Evolutionary conservation across 2,797 vertebrate genomes (phyloP), one percentile per base, ranked within the genome.

Genomic region (Acipenser ruthenus): DNA sequence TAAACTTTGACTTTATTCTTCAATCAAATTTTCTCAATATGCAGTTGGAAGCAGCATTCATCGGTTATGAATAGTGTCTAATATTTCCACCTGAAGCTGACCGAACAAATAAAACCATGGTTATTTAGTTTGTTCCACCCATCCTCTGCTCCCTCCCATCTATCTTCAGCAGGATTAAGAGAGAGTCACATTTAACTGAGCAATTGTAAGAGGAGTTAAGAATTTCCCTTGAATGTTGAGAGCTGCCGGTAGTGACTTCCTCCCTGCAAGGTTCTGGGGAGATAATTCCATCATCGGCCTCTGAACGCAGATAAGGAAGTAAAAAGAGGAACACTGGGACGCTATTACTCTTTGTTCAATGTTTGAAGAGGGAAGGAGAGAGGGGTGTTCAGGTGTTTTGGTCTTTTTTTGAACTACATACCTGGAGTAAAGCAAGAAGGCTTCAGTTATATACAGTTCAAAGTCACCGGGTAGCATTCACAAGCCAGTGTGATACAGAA

Each of bases 211-310:
- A 66, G 69, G 80, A 77, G 76, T 75, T 72, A 58, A 12, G 65
- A 68, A 65, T 82, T 74, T 77, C 82, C 83, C 71, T 75, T 67
- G 72, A 72, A 79, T 68, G 78, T 75, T 74, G 84, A 88, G 82
- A 84, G 75, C 74, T 70, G 78, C 86, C 65, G 81, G 82, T 79
- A 84, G 82, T 76, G 69, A 62, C 72, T 90, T 90, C 87, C 88
- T 87, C 83, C 83, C 79, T 79, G 69, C 75, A 80, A 82, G 79
- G 83, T 53, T 50, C 75, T 74, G 74, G 70, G 55, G 78, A 90
- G 83, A 89, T 80, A 88, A 90, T 88, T 89, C 82, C 80, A 74
- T 87, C 85, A 78, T 79, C 88, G 67, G 79, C 79, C 74, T 78
- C 81, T 86, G 84, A 88, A 78, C 83, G 71, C 68, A 75, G 82